These are phyloP conservation scores for Tretioscincus oriximinensis DNA, from an alignment of 2,113 vertebrate species.

Conservation along the genomic window DNA sequence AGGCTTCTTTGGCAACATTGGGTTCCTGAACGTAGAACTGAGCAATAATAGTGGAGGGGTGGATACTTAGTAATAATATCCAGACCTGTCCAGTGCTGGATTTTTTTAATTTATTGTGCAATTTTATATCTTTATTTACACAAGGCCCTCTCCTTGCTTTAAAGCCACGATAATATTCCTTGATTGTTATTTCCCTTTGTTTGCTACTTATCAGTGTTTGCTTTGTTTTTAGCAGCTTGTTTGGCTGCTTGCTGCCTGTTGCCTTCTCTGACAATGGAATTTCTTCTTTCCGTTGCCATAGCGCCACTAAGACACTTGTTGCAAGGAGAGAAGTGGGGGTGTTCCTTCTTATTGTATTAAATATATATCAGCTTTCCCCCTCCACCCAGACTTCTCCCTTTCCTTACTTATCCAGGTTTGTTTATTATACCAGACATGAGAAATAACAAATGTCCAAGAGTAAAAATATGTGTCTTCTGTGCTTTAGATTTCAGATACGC, in stretches of 20 bases:
- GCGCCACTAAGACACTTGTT: conserved; percentile 85
- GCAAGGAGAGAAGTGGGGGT: conserved; percentile 58
- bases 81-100: not conserved
- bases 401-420: not conserved
- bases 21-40: not conserved
- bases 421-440: not conserved
- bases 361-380: not conserved
- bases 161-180: not conserved
- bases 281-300: conserved; percentile 81
- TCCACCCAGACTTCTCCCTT: not conserved
- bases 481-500: conserved; percentile 88
- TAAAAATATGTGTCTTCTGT: conserved; percentile 48
- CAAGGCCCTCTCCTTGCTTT: not conserved
- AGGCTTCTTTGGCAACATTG: not conserved
- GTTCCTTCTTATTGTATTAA: conserved; percentile 12
- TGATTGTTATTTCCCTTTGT: not conserved
- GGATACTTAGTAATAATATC: not conserved
- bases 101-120: not conserved
- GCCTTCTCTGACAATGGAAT: conserved; percentile 68
- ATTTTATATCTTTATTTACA: no score
- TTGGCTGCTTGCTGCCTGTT: conserved; percentile 62
- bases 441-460: not conserved
- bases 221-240: not conserved
- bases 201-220: not conserved
- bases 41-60: not conserved